Percentiles rank a stretch among this genome's conserved stretches.
phyloP scores from a whole-genome alignment of 2,888 invertebrate species.

The Sisyra nigra region DNA sequence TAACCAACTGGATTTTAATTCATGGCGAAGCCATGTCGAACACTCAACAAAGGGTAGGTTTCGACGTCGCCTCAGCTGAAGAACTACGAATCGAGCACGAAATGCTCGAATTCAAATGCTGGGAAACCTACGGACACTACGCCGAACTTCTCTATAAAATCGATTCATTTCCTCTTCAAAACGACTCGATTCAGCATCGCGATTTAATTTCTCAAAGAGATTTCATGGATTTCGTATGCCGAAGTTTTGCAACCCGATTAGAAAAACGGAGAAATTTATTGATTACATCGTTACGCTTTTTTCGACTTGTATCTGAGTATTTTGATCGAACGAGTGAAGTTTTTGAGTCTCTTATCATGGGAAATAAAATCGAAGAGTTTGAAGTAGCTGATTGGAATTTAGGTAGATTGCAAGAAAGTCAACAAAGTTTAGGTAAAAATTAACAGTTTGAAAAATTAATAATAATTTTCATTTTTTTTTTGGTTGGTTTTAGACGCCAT shows the following conservation, averaged over 20 bases:
- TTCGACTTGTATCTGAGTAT: constrained; percentile 56
- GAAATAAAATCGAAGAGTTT: constrained; percentile 38
- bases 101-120: constrained; percentile 55
- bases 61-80: constrained; percentile 54
- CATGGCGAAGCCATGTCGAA: constrained; percentile 59
- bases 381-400: constrained; percentile 37
- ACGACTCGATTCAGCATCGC: constrained; percentile 27
- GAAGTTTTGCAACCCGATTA: constrained; percentile 57
- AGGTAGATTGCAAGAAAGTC: constrained; percentile 40
- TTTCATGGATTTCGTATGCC: constrained; percentile 69
- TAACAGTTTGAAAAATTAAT: no score
- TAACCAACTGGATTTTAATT: constrained; percentile 63
- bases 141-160: constrained; percentile 61
- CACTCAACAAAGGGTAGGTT: constrained; percentile 53
- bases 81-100: constrained; percentile 57
- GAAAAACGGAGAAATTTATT: constrained; percentile 57
- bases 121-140: constrained; percentile 64
- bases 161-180: constrained; percentile 35
- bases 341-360: constrained; percentile 48
- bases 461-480: no score
- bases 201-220: constrained; percentile 57
- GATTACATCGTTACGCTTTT: constrained; percentile 59
- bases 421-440: constrained; percentile 38
- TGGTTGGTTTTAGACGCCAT: constrained; percentile 36
- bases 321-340: constrained; percentile 49